Percentiles rank a stretch among this genome's conserved stretches.
Evolutionary conservation across 2,113 vertebrate genomes (phyloP).

Genomic region (Nothobranchius furzeri): DNA sequence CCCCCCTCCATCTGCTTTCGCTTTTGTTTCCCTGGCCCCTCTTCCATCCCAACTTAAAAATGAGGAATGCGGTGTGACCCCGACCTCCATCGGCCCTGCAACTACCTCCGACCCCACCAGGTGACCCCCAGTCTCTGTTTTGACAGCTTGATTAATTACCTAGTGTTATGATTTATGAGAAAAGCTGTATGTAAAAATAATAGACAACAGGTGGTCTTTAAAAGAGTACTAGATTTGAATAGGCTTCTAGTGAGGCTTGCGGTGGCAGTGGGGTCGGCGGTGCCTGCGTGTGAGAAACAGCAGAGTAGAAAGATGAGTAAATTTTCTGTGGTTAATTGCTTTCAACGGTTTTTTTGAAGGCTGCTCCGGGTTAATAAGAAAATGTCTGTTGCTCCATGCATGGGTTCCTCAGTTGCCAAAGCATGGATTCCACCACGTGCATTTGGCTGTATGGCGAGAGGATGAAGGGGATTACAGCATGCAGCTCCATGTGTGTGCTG

Average conservation of each 20-base stretch:
- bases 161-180: slow-evolving; percentile 99
- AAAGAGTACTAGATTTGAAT: slow-evolving; percentile 86
- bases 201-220: slow-evolving; percentile 99
- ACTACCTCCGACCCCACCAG: slow-evolving; percentile 94
- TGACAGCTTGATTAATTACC: slow-evolving; percentile 99
- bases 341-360: slow-evolving; percentile 66
- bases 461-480: slow-evolving; percentile 73
- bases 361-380: slow-evolving; percentile 78
- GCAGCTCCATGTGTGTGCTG: slow-evolving; percentile 73
- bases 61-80: slow-evolving; percentile 99
- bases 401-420: slow-evolving; percentile 60
- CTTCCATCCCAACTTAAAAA: slow-evolving; percentile 99
- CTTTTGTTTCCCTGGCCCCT: slow-evolving; percentile 98
- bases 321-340: slow-evolving; percentile 84
- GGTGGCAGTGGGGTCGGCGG: slow-evolving; percentile 27
- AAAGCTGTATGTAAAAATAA: slow-evolving; percentile 99
- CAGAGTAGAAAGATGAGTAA: slow-evolving; percentile 74
- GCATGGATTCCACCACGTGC: slow-evolving; percentile 51
- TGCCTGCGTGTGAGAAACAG: slow-evolving; percentile 31
- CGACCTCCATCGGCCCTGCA: slow-evolving; percentile 97
- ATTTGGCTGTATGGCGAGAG: slow-evolving; percentile 53
- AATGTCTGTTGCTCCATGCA: slow-evolving; percentile 73
- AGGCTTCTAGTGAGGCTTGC: slow-evolving; percentile 53
- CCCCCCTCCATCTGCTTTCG: slow-evolving; percentile 96
- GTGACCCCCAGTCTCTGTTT: slow-evolving; percentile 93